These are phyloP conservation scores for Cyprinella venusta DNA, from an alignment of 2,797 vertebrate species.

Conservation along the genomic window DNA sequence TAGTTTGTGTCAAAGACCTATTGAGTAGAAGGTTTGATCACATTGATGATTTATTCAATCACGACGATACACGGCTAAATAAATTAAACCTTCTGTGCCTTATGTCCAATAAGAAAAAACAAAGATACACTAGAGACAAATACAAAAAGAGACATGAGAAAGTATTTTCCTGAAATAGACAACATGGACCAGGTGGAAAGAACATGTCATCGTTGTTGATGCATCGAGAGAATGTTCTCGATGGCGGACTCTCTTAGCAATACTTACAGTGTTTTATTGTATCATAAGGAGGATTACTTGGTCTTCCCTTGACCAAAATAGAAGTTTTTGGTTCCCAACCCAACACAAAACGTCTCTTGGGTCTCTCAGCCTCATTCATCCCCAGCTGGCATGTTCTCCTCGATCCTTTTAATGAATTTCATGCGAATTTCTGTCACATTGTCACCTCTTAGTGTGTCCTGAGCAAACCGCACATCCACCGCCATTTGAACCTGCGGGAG, in stretches of 20 bases:
- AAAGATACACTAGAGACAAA: conserved; percentile 37
- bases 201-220: not conserved
- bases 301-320: conserved; percentile 42
- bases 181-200: conserved; percentile 7
- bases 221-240: not conserved
- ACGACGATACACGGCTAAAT: conserved; percentile 34
- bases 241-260: not conserved
- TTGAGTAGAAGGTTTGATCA: conserved; percentile 23
- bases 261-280: conserved; percentile 14
- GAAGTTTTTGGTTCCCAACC: conserved; percentile 24
- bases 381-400: conserved; percentile 96
- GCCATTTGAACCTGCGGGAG: conserved; percentile 96
- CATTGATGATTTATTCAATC: conserved; percentile 52
- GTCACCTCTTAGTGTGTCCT: conserved; percentile 96
- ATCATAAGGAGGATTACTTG: not conserved
- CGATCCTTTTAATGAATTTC: conserved; percentile 97
- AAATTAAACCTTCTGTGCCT: conserved; percentile 36
- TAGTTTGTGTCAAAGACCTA: conserved; percentile 18
- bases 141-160: conserved; percentile 32
- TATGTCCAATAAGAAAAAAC: conserved; percentile 4
- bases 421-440: conserved; percentile 96
- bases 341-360: conserved; percentile 48
- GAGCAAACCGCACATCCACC: conserved; percentile 93
- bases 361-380: conserved; percentile 82
- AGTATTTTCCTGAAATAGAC: conserved; percentile 8